Conservation (phyloP, 2,888 invertebrate species). For the Pseudanteris insignis region DNA sequence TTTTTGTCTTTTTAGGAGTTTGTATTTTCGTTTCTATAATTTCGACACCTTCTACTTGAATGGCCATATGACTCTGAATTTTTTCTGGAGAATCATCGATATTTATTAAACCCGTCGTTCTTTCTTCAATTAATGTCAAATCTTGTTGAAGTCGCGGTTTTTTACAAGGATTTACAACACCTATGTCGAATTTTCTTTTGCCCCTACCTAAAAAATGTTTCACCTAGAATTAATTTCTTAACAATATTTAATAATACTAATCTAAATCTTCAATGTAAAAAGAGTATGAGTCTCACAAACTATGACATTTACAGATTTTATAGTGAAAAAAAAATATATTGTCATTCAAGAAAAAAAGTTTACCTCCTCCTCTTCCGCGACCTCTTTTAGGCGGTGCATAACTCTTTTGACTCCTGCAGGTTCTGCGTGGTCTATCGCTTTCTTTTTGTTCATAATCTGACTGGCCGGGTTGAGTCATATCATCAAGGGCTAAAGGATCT, state of each 20-base stretch:
- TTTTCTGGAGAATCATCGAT: conserved; percentile 51
- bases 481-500: conserved; percentile 60
- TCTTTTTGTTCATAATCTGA: conserved; percentile 50
- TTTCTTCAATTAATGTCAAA: conserved; percentile 55
- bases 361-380: conserved; percentile 58
- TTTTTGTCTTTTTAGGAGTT: conserved; percentile 30
- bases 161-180: conserved; percentile 47
- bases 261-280: too few relatives aligned
- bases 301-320: too few relatives aligned
- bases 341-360: too few relatives aligned
- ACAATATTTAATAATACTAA: too few relatives aligned
- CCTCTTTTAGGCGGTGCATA: conserved; percentile 65
- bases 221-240: too few relatives aligned
- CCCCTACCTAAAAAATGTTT: conserved; percentile 60
- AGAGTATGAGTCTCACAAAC: too few relatives aligned
- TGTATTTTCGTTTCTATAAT: conserved; percentile 30
- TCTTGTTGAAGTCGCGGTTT: conserved; percentile 58
- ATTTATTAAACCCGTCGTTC: conserved; percentile 58
- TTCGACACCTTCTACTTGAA: conserved; percentile 29
- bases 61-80: conserved; percentile 19
- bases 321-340: too few relatives aligned
- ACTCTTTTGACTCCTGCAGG: conserved; percentile 63
- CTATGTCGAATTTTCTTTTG: conserved; percentile 58
- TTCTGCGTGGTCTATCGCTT: conserved; percentile 62
- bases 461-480: conserved; percentile 32